Percentiles rank a stretch among this genome's conserved stretches.
phyloP scores from a whole-genome alignment of 2,797 vertebrate genomes.

The Ara ararauna region DNA sequence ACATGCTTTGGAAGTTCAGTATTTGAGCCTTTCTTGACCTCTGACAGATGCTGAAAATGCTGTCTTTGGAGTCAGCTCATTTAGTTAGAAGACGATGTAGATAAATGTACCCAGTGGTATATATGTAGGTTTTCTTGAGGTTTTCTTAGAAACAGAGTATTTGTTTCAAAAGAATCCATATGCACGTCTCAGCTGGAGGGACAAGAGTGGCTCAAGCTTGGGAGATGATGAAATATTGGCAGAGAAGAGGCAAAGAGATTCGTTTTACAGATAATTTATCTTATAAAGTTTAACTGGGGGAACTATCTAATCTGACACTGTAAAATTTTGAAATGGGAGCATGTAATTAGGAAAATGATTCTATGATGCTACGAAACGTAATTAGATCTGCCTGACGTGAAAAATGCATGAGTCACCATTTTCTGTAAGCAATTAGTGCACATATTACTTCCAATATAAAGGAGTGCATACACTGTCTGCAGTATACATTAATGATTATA shows the following conservation, averaged over 20 bases:
- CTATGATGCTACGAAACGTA: neutral
- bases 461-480: neutral
- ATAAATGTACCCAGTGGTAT: neutral
- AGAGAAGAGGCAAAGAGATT: neutral
- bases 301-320: neutral
- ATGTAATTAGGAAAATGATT: neutral
- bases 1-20: constrained; percentile 1
- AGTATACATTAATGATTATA: neutral
- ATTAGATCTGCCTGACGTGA: constrained; percentile 6
- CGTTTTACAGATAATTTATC: neutral
- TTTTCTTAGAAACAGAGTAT: neutral
- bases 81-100: neutral
- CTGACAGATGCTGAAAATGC: neutral
- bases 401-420: constrained; percentile 16
- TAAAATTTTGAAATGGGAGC: constrained; percentile 13
- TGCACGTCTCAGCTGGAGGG: neutral
- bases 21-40: neutral
- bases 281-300: neutral
- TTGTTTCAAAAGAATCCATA: neutral
- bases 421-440: constrained; percentile 23
- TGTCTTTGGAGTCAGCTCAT: neutral
- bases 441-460: constrained; percentile 17
- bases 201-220: neutral
- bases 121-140: neutral
- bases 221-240: neutral